Conservation (phyloP, 1,140 invertebrate species). For the Psix sp. region DNA sequence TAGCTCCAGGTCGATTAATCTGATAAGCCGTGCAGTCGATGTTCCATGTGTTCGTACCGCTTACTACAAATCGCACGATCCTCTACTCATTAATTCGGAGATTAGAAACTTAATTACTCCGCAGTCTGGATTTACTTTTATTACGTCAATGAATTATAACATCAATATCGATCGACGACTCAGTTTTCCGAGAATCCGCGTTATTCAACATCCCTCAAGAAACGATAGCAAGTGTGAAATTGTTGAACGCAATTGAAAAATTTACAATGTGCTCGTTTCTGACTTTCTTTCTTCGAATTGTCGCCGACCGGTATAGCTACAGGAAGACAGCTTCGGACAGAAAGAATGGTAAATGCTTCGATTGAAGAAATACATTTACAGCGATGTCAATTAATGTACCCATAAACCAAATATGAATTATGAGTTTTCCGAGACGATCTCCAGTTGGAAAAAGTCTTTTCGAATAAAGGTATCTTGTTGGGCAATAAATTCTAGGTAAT, state of each 20-base stretch:
- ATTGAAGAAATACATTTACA: conserved; percentile 21
- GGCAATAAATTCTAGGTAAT: conserved; percentile 11
- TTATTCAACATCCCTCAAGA: too few relatives aligned
- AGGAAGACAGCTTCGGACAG: conserved; percentile 28
- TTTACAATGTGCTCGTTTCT: conserved; percentile 31
- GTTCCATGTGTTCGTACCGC: conserved; percentile 20
- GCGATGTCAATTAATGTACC: conserved; percentile 36
- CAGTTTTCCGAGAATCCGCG: too few relatives aligned
- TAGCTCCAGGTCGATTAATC: conserved; percentile 36
- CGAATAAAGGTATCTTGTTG: not conserved
- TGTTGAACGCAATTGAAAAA: conserved; percentile 36
- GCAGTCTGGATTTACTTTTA: conserved; percentile 4
- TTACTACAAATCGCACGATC: conserved; percentile 41
- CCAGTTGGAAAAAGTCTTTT: conserved; percentile 11
- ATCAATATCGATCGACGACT: conserved; percentile 10
- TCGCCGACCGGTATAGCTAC: conserved; percentile 38
- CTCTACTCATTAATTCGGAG: conserved; percentile 45
- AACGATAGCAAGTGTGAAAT: conserved; percentile 50
- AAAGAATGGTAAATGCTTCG: conserved; percentile 24
- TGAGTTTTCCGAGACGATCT: conserved; percentile 10
- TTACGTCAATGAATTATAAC: conserved; percentile 12
- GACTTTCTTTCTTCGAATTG: conserved; percentile 57
- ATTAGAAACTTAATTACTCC: conserved; percentile 52
- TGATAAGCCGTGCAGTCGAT: conserved; percentile 33
- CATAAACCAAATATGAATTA: conserved; percentile 47